Evolutionary conservation across 2,113 vertebrate genomes (phyloP).

Genomic region (Colinus virginianus): DNA sequence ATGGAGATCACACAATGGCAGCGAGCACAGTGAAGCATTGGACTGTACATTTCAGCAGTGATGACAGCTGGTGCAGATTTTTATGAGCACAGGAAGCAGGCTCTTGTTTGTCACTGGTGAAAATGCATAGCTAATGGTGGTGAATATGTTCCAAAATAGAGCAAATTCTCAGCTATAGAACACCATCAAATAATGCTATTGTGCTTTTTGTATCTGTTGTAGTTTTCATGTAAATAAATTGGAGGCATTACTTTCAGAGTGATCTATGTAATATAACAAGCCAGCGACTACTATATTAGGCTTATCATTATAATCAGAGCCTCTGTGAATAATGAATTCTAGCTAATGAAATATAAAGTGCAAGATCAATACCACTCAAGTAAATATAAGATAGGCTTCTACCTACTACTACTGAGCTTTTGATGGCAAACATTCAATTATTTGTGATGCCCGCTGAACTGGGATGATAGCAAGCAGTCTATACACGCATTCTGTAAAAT

Average conservation of each 20-base stretch:
- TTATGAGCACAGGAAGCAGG: not conserved
- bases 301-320: constrained; percentile 26
- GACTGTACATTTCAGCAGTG: not conserved
- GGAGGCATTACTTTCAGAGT: not conserved
- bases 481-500: not conserved
- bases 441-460: not conserved
- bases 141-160: not conserved
- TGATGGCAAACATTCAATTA: constrained; percentile 15
- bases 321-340: constrained; percentile 37
- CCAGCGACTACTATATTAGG: constrained; percentile 34
- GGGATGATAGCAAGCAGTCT: not conserved
- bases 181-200: not conserved
- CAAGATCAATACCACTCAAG: constrained; percentile 57
- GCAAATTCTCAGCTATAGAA: too few relatives aligned
- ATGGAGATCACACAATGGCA: not conserved
- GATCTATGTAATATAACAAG: not conserved
- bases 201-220: not conserved
- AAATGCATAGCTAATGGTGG: not conserved
- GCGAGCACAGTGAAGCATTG: too few relatives aligned
- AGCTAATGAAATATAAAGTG: constrained; percentile 62
- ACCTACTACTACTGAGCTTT: not conserved
- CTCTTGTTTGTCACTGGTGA: not conserved
- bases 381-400: constrained; percentile 44
- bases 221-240: not conserved
- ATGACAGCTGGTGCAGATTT: not conserved